Evolutionary conservation across 1,140 invertebrate genomes (phyloP).

Genomic region (Aphis craccivora): DNA sequence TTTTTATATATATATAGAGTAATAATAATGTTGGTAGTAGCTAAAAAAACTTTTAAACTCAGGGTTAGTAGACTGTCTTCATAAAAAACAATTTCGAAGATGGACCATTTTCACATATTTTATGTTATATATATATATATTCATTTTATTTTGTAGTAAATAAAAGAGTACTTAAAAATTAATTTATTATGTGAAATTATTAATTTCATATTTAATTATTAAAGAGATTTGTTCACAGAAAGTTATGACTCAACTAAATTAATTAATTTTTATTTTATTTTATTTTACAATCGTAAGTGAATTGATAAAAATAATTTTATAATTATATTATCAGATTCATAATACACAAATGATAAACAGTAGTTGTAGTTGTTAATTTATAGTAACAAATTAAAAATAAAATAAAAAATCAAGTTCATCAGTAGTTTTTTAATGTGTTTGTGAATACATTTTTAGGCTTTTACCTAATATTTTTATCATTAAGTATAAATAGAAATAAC

Average conservation of each 20-base stretch:
- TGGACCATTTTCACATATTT: neutral
- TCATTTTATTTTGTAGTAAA: neutral
- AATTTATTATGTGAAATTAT: too few species aligned
- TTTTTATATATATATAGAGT: neutral
- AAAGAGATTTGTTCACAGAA: neutral
- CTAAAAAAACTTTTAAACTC: neutral
- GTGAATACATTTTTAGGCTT: neutral
- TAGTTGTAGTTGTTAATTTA: neutral
- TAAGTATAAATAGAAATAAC: neutral
- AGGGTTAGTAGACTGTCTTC: neutral
- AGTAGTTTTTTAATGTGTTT: neutral
- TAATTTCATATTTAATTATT: too few species aligned
- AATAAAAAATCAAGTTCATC: too few species aligned
- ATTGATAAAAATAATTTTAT: neutral
- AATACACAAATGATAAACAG: too few species aligned
- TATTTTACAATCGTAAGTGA: neutral
- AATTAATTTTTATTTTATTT: neutral
- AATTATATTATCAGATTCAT: too few species aligned
- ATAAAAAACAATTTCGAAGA: neutral
- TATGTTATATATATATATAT: neutral
- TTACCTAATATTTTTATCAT: neutral
- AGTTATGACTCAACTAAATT: neutral
- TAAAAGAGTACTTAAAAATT: neutral
- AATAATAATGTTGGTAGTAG: neutral
- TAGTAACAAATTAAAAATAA: too few species aligned